Percentiles rank a stretch among this genome's conserved stretches.
Evolutionary conservation across 2,797 vertebrate species (phyloP).

Genomic region (Meda fulgida): DNA sequence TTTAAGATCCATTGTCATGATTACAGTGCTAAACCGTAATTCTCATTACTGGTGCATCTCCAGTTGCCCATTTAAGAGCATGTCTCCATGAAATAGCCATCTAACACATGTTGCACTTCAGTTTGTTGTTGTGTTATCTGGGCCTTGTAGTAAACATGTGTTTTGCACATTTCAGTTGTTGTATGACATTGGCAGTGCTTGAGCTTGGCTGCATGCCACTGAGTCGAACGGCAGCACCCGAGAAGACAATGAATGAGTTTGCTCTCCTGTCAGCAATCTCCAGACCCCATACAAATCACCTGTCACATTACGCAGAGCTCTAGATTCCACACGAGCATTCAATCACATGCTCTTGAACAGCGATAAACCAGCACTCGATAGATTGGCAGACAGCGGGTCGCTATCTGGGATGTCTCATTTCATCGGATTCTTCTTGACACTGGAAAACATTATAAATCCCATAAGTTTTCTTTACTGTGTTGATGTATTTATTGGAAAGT

Average conservation of each 20-base stretch:
- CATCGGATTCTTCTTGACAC: neutral
- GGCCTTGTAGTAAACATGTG: constrained; percentile 26
- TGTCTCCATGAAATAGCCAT: constrained; percentile 19
- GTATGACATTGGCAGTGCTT: constrained; percentile 45
- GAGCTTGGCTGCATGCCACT: constrained; percentile 49
- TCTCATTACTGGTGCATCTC: neutral
- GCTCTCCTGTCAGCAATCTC: constrained; percentile 47
- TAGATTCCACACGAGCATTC: constrained; percentile 1
- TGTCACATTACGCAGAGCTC: constrained; percentile 10
- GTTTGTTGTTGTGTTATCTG: constrained; percentile 40
- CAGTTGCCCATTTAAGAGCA: constrained; percentile 8
- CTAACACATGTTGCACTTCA: constrained; percentile 36
- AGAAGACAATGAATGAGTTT: constrained; percentile 48
- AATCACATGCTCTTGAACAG: constrained; percentile 5
- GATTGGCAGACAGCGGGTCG: neutral
- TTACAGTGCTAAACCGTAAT: neutral
- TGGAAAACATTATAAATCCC: neutral
- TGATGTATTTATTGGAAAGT: neutral
- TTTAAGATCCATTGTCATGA: neutral
- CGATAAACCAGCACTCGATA: neutral
- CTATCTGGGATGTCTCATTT: neutral
- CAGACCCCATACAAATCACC: constrained; percentile 5
- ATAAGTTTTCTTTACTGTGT: neutral
- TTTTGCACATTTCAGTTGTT: constrained; percentile 21
- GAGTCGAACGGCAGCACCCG: constrained; percentile 18